Conservation (phyloP, 2,113 vertebrate genomes). For the Coturnix japonica region DNA sequence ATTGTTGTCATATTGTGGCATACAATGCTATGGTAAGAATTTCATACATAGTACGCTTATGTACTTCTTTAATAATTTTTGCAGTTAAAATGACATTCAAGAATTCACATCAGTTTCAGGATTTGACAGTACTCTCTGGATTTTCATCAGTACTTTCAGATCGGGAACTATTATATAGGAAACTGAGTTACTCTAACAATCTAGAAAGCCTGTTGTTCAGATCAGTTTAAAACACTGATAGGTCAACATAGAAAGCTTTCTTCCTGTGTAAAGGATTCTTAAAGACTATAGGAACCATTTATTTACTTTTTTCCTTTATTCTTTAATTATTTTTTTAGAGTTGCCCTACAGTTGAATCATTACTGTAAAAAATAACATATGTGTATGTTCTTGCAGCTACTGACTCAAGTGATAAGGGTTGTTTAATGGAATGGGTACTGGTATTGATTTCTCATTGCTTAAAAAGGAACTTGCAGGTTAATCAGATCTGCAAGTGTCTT, state of each 20-base stretch:
- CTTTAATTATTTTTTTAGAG: neutral
- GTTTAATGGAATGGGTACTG: constrained; percentile 42
- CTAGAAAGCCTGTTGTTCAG: neutral
- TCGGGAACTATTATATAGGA: neutral
- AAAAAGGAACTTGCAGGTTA: constrained; percentile 65
- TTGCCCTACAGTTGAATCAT: neutral
- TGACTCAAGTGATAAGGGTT: neutral
- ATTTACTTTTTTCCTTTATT: neutral
- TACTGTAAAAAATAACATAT: neutral
- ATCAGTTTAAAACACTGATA: neutral
- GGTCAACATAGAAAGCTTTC: neutral
- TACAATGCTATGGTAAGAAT: neutral
- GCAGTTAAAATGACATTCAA: neutral
- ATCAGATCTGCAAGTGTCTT: constrained; percentile 56
- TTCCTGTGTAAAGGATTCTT: neutral
- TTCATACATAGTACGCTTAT: neutral
- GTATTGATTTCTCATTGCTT: constrained; percentile 45
- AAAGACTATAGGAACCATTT: neutral
- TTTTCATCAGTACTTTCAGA: neutral
- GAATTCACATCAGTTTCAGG: neutral
- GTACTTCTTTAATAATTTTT: neutral
- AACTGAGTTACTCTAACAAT: neutral
- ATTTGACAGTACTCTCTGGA: neutral
- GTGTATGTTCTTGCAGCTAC: neutral
- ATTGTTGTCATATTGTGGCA: neutral